These are phyloP conservation scores for Crossoptilon crossoptilon DNA, from an alignment of 2,797 vertebrate species.

Conservation along the genomic window DNA sequence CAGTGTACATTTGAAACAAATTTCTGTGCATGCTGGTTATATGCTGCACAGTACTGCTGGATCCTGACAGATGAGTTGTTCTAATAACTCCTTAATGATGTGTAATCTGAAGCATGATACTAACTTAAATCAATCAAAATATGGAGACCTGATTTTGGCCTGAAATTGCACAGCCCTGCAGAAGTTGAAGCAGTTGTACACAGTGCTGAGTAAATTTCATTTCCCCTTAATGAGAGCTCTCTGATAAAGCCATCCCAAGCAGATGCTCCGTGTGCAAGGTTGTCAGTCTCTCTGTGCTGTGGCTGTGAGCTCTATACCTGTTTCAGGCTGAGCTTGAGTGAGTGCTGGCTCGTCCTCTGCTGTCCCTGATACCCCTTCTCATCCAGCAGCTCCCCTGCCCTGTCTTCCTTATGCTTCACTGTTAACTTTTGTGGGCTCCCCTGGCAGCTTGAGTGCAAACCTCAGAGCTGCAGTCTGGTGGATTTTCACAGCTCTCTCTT, in stretches of 20 bases:
- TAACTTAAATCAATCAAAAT: neutral
- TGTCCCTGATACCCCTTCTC: neutral
- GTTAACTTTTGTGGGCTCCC: neutral
- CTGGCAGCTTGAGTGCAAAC: neutral
- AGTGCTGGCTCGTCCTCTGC: neutral
- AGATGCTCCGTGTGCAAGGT: neutral
- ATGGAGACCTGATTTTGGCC: neutral
- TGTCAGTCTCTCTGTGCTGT: neutral
- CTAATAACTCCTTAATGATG: neutral
- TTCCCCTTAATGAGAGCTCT: neutral
- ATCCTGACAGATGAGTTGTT: neutral
- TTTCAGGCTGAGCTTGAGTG: neutral
- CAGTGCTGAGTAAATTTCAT: neutral
- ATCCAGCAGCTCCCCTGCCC: neutral
- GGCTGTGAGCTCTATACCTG: neutral
- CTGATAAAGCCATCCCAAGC: neutral
- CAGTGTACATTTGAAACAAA: neutral
- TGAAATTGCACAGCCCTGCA: neutral
- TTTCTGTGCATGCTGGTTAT: neutral
- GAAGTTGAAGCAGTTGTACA: neutral
- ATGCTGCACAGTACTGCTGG: neutral
- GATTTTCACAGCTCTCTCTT: neutral
- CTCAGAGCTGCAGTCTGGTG: neutral
- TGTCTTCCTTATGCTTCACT: neutral
- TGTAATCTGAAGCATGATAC: neutral